A percentile compares a stretch with the other conserved stretches of the same genome.
Evolutionary conservation across 2,797 vertebrate species (phyloP).

Genomic region (Miichthys miiuy): DNA sequence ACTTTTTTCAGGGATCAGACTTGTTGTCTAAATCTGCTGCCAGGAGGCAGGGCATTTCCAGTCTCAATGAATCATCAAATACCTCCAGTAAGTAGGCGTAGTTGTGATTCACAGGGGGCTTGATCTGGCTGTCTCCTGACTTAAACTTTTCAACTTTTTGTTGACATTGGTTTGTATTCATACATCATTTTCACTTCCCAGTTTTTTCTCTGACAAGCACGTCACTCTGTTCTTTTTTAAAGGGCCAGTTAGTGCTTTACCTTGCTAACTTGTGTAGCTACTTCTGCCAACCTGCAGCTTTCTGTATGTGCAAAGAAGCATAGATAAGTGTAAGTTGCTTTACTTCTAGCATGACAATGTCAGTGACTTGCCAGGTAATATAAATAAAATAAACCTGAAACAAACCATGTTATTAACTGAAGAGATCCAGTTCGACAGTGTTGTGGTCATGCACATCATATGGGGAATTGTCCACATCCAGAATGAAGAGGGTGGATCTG

Average conservation of each 20-base stretch:
- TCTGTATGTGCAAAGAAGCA: not conserved
- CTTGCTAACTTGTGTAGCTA: constrained; percentile 9
- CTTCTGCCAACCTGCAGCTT: not conserved
- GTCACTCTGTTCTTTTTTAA: constrained; percentile 1
- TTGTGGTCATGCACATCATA: not conserved
- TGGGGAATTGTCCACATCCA: not conserved
- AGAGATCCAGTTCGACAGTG: not conserved
- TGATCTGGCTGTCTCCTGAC: constrained; percentile 34
- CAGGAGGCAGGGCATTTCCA: constrained; percentile 74
- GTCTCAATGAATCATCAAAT: constrained; percentile 75
- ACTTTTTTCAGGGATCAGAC: constrained; percentile 42
- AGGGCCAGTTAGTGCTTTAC: constrained; percentile 1
- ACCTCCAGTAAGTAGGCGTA: constrained; percentile 72
- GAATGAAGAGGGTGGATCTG: not conserved
- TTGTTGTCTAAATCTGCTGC: constrained; percentile 63
- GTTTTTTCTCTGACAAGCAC: constrained; percentile 15
- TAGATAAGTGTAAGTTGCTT: not conserved
- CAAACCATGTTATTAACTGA: not conserved
- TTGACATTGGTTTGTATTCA: constrained; percentile 34
- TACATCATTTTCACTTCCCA: constrained; percentile 19
- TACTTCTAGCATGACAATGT: not conserved
- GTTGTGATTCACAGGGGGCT: constrained; percentile 58
- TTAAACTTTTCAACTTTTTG: constrained; percentile 19
- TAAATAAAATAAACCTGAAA: not conserved
- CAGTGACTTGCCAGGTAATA: not conserved